Base-by-base conservation (phyloP, 2,113 vertebrate genomes). In the Salvelinus alpinus region DNA sequence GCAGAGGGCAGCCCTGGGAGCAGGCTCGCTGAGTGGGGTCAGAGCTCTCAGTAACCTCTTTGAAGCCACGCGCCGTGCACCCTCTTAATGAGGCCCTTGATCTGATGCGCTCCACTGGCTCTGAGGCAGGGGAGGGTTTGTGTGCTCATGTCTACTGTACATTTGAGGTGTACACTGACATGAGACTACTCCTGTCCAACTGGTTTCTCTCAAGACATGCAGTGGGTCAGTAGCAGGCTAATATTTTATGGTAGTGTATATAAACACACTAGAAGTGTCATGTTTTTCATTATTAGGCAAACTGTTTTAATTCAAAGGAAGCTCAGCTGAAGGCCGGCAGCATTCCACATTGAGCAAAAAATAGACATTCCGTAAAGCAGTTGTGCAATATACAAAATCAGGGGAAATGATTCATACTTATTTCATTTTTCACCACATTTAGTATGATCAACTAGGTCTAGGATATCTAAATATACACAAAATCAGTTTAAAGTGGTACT, bases 301-400 rank as follows among this genome's bases (percentile, higher is more conserved):
- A 54, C 51, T 34, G 31, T n/a, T 72, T 72, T 72, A 57, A 62
- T 72, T 72, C 54, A 72, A 72, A 72, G 71, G 18, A 72, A 60
- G 57, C 29, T 62, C 71, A 62, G 54, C 7, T 34, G 66, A 68
- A 20, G 31, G 29, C 7, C 7, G 7, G 66, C 29, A 68, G 66
- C 66, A 68, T 68, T 68, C 66, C 38, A 68, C 66, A 44, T 18
- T 38, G 14, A 68, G 29, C 29, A 18, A 44, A 68, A 38, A 31
- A 62, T 8, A 11, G n/a, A 22, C 59, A 22, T 62, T 62, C 12
- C 3, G 51, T 65, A 5, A 68, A 14, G 16, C 66, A 68, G 16
- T 34, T 68, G 29, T 68, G 59, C 59, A 62, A 34, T 68, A 68
- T n/a, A 68, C 31, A 68, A 34, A 31, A 20, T 7, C 38, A 44